These are phyloP conservation scores for Notarius lentiginosus DNA, from an alignment of 2,113 vertebrate species.

Conservation along the genomic window DNA sequence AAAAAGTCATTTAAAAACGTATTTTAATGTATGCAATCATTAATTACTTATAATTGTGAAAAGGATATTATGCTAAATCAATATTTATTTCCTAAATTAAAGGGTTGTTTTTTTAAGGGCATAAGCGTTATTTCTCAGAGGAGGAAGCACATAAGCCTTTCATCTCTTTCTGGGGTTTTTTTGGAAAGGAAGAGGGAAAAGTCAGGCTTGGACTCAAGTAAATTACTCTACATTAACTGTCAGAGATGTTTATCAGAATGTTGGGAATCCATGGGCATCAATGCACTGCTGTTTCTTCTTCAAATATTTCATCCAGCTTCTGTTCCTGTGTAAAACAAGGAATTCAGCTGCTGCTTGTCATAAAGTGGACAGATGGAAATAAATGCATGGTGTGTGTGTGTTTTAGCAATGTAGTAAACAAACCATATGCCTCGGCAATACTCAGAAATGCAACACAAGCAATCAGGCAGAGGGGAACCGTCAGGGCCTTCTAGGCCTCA, in stretches of 20 bases:
- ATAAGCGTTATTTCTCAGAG: neutral
- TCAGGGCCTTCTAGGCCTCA: no score
- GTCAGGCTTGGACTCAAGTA: neutral
- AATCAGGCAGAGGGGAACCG: neutral
- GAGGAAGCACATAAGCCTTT: slow-evolving; percentile 2
- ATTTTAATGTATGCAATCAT: neutral
- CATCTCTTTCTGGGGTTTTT: neutral
- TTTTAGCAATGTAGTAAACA: neutral
- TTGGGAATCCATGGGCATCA: neutral
- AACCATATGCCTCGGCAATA: neutral
- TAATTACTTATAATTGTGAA: neutral
- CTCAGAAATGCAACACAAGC: neutral
- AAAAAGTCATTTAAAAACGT: slow-evolving; percentile 6
- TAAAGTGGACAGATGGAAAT: neutral
- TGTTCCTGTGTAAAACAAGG: neutral
- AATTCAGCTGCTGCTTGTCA: neutral
- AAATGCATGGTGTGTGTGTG: neutral
- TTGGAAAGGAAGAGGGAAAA: slow-evolving; percentile 8
- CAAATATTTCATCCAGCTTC: neutral
- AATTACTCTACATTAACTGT: slow-evolving; percentile 1
- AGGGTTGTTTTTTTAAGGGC: neutral
- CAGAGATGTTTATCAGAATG: slow-evolving; percentile 1
- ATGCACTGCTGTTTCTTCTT: neutral
- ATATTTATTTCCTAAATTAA: neutral
- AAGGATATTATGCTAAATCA: neutral